Base-by-base conservation (phyloP, 2,113 vertebrate genomes). In the Benitochromis conjunctus region DNA sequence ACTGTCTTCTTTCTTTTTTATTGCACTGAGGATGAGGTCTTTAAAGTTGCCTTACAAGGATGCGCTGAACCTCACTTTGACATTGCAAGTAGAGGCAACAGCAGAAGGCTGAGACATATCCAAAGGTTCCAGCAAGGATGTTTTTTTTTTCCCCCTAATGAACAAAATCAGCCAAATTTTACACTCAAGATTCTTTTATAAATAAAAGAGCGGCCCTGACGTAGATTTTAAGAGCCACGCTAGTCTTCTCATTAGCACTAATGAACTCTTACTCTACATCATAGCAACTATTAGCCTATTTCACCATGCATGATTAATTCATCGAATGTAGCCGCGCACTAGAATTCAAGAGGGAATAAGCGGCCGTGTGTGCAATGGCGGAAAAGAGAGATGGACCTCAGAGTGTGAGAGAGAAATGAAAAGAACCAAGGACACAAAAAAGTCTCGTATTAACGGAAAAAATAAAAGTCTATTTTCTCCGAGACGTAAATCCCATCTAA, bases 211-310 rank as follows among this genome's bases (percentile, higher is more conserved):
- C 60, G 55, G 34, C 60, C 69, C 82, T 87, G 74, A 78, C 77
- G 69, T 76, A 66, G 79, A 86, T 85, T 90, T 53, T 74, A 58
- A 82, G 56, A 86, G 64, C 43, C 77, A 19, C 41, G 83, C 77
- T 41, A 66, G 81, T 87, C 80, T 26, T 90, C 78, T 92, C 91
- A 91, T 90, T 89, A 58, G 56, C 55, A 34, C 86, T 90, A 94
- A 95, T 94, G 88, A 91, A 89, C 79, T 87, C 86, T 91, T 92
- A 91, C 94, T 91, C 89, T 92, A 94, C 89, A 93, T 95, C 91
- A 91, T 85, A 91, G 57, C 57, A 79, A 93, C 86, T 89, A 92
- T 93, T 89, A 90, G 86, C 77, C 76, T 83, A 71, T 82, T 92
- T 92, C 74, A 86, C 80, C 84, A 43, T 80, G 81, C 85, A 88